Evolutionary conservation across 2,113 vertebrate genomes (phyloP), one percentile per base, ranked within the genome.

Genomic region (Triplophysa rosa): DNA sequence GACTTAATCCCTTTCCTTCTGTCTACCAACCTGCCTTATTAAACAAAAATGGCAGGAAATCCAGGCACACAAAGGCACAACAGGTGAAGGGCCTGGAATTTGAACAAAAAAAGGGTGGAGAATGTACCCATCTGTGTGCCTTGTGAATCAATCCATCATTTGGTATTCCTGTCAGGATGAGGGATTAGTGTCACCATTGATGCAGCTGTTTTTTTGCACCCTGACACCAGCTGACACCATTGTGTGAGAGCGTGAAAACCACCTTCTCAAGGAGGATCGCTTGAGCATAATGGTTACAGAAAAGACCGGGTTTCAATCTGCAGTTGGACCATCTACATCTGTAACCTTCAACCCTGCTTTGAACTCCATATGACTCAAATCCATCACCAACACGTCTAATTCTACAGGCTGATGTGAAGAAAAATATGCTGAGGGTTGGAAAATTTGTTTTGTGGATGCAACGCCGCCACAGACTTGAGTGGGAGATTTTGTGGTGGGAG

Each of bases 81-180:
- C 80, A 68, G 56, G 72, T 54, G 61, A 42, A 81, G 52, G 45
- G 67, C 59, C 6, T 37, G 6, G 3, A 1, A 17, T 52, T 52
- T 52, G 19, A 87, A 71, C 61, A 56, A 80, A 73, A 49, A 37
- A 45, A 79, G 65, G 37, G 78, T 58, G 70, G 77, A 24, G 47
- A 29, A 61, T 71, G 76, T 54, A 33, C 66, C 72, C 63, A 64
- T 82, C 56, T 80, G 68, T 81, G 80, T 80, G 84, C 84, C 83
- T 86, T 88, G 89, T 56, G 90, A 87, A 91, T 91, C 91, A 91
- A 88, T 88, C 87, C 88, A 87, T 91, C 87, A 88, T 89, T 87
- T 71, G n/a, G 62, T 81, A 87, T 88, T 89, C 84, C 86, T 79
- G 68, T 85, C 84, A 82, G 86, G 85, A 87, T 12, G 83, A 80